phyloP scores from a whole-genome alignment of 2,888 invertebrate species.

The Microctonus brassicae region DNA sequence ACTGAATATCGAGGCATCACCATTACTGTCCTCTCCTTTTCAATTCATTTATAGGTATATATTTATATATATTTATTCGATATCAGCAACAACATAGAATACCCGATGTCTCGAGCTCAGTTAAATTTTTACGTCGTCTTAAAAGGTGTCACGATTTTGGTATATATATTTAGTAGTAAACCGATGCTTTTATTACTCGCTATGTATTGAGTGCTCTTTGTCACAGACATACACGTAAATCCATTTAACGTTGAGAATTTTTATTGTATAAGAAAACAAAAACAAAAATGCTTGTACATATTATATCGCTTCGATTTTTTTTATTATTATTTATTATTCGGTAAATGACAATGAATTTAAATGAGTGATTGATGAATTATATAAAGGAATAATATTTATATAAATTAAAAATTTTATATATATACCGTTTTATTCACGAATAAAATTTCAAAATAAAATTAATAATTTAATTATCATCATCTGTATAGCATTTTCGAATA shows the following conservation, averaged over 20 bases:
- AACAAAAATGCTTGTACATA: not conserved
- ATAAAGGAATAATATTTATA: too few relatives aligned
- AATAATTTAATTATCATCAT: not conserved
- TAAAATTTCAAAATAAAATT: too few relatives aligned
- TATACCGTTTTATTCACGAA: too few relatives aligned
- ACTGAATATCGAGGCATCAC: not conserved
- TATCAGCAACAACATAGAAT: not conserved
- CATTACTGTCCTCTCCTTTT: not conserved
- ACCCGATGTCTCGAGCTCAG: not conserved
- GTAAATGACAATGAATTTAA: too few relatives aligned
- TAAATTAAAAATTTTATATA: too few relatives aligned
- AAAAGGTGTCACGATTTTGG: not conserved
- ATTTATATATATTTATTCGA: not conserved
- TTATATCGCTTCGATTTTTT: not conserved
- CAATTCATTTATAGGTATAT: not conserved
- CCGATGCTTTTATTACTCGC: conserved; percentile 6
- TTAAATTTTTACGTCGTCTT: not conserved
- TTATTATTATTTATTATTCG: too few relatives aligned
- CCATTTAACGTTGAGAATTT: not conserved
- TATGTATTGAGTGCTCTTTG: not conserved
- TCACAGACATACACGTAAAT: not conserved
- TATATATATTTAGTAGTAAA: conserved; percentile 2
- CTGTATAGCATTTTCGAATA: too few relatives aligned
- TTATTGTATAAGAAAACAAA: not conserved
- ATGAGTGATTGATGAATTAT: too few relatives aligned